Evolutionary conservation across 2,888 invertebrate species (phyloP), one percentile per base, ranked within the genome.

Genomic region (Allolobophora icterica): DNA sequence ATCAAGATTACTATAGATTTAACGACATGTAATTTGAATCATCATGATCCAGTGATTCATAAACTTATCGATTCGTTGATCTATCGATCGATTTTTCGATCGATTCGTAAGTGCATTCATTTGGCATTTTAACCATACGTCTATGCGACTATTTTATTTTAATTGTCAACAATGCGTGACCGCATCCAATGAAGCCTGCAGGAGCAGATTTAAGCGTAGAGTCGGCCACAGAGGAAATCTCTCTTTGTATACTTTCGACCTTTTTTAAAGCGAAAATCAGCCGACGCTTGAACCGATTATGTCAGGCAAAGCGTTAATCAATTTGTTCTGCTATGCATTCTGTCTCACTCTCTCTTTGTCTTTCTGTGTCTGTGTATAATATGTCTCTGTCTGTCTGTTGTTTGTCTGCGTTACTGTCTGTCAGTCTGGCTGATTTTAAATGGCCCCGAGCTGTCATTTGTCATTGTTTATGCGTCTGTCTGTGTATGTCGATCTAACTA

Each of bases 131-230:
- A 71, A n/a, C 11, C 71, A 71, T 8, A 1, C 71, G 71, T n/a
- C 4, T 52, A 52, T 13, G 52, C 52, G 21, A 24, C 52, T 24
- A 13, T 30, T 71, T 71, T 71, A 11, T 71, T 71, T 71, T 71
- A 71, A 71, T 71, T n/a, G 71, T 52, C 71, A 71, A 71, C n/a
- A 71, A 71, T 71, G 71, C 71, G 71, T 71, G 71, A 71, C 71
- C 8, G 1, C 71, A 30, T 30, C 30, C 15, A 17, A 30, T 30
- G 30, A 58, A 58, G 24, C 58, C 58, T 58, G n/a, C n/a, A n/a
- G 24, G 30, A 58, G 58, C 3, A 58, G 24, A 30, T 71, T n/a
- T 30, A 13, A 71, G 30, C 30, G 30, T 17, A n/a, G 8, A 30
- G 71, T n/a, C n/a, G 30, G 71, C 30, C 3, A n/a, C 71, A n/a